Evolutionary conservation across 2,113 vertebrate species (phyloP).

Genomic region (Poeciliopsis retropinna): DNA sequence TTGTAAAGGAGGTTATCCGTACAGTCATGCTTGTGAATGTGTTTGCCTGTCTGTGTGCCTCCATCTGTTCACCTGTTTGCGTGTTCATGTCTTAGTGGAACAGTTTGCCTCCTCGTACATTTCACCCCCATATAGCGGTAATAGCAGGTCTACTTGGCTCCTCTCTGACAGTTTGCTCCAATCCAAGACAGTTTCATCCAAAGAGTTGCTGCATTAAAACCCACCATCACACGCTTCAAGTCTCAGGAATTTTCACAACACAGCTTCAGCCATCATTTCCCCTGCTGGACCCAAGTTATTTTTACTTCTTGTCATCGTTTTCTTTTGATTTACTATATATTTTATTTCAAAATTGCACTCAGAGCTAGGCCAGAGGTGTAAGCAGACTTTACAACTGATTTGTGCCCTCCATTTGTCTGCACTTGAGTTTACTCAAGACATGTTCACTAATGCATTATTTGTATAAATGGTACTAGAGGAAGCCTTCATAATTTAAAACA

Average conservation of each 20-base stretch:
- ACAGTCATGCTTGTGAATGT: conserved; percentile 21
- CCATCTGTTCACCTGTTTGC: conserved; percentile 31
- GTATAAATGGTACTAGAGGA: no score
- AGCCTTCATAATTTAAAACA: no score
- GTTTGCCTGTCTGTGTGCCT: conserved; percentile 23
- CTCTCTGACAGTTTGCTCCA: conserved; percentile 54
- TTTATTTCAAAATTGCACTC: no score
- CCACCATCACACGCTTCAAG: conserved; percentile 51
- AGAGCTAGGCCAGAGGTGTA: no score
- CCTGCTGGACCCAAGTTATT: conserved; percentile 17
- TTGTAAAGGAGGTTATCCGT: conserved; percentile 3
- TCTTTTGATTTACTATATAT: not conserved
- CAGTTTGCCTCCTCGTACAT: conserved; percentile 19
- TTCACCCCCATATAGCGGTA: conserved; percentile 41
- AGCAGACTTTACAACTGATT: no score
- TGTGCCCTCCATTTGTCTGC: no score
- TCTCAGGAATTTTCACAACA: conserved; percentile 41
- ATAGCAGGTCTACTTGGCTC: conserved; percentile 48
- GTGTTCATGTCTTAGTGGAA: not conserved
- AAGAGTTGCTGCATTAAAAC: conserved; percentile 49
- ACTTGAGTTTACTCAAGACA: no score
- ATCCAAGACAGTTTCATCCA: conserved; percentile 62
- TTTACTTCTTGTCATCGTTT: not conserved
- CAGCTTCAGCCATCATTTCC: conserved; percentile 31
- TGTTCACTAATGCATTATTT: no score